These are phyloP conservation scores for Accipiter cooperii DNA, from an alignment of 2,113 vertebrate species.

Conservation along the genomic window DNA sequence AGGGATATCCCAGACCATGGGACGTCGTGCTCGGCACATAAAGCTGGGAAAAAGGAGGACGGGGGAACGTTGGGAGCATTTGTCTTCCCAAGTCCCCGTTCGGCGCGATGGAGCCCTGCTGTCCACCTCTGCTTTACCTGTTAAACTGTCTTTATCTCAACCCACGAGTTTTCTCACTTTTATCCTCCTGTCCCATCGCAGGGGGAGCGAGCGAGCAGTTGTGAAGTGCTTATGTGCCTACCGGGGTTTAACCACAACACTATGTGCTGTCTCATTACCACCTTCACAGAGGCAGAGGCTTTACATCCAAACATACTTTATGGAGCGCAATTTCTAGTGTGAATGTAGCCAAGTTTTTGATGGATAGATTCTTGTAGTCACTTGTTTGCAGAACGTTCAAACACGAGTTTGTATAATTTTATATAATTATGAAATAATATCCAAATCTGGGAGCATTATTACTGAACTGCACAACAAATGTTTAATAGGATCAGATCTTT, in stretches of 20 bases:
- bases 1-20: too few relatives aligned
- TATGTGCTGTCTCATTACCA: background rate
- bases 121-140: background rate
- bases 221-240: background rate
- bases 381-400: background rate
- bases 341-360: background rate
- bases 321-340: background rate
- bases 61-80: too few relatives aligned
- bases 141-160: background rate
- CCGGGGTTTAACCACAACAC: background rate
- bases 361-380: background rate
- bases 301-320: background rate
- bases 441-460: background rate
- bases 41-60: too few relatives aligned
- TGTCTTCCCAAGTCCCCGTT: too few relatives aligned
- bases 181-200: background rate
- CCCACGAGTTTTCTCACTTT: background rate
- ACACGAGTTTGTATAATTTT: background rate
- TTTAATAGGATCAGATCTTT: background rate
- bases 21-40: too few relatives aligned
- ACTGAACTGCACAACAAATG: background rate
- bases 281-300: background rate
- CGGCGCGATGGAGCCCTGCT: background rate
- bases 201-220: background rate
- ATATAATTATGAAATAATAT: background rate